Evolutionary conservation across 2,888 invertebrate species (phyloP), one percentile per base, ranked within the genome.

Genomic region (Hirtodrosophila histrioides): DNA sequence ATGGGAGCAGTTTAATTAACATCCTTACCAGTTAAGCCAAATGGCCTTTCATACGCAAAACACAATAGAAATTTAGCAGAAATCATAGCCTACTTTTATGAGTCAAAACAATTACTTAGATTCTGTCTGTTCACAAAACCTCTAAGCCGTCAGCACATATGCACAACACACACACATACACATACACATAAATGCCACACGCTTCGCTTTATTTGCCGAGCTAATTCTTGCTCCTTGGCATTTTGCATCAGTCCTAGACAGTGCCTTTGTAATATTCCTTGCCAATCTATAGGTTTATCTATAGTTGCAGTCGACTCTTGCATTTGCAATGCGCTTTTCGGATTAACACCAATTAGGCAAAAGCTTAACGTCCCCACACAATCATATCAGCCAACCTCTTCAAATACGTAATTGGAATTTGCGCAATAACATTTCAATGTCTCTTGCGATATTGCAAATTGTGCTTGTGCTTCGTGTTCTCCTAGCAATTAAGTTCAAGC

Each of bases 401-500:
- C 45, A 40, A n/a, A 57, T 45, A 64, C 64, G 60, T 72, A 61
- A 86, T 83, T 66, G 69, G 66, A 65, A 69, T 41, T 53, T 69
- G 65, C 60, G 53, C 69, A 60, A 68, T 72, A 72, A 61, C 60
- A 58, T 62, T 83, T 62, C 65, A 65, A 17, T 79, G 83, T 69
- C 62, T 61, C 44, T 27, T 45, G 40, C 45, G 53, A 73, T 75
- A 79, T 83, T 86, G 80, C 69, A 86, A 75, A 69, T 64, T 57
- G 61, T 50, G 33, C 60, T 62, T 49, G 45, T 55, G 74, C 74
- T 50, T 51, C 43, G 41, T 83, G 76, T 76, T 79, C 70, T 60
- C 53, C 39, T 61, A 57, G 75, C 81, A 81, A 84, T 84, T 86
- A 80, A 86, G 78, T 71, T 64, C 74, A 79, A 70, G 77, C 77